Base-by-base conservation (phyloP, 2,888 invertebrate genomes). In the Bellardia pandia region DNA sequence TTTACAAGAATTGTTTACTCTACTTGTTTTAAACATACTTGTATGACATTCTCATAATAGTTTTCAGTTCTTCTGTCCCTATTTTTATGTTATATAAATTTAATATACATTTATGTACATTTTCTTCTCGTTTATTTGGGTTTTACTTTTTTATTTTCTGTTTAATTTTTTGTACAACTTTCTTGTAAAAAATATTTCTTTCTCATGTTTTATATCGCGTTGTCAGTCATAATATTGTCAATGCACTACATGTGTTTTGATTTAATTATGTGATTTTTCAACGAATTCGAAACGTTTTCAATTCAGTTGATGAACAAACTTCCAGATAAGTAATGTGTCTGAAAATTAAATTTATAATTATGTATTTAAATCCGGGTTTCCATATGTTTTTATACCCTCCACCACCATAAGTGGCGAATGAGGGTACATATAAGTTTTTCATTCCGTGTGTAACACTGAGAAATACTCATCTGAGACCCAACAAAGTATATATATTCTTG, bases 21-120 rank as follows among this genome's bases (percentile, higher is more conserved):
- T 62, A 48, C 71, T 75, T 75, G 64, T 48, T 42, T 72, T 64
- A 23, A 76, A 48, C 58, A 71, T 60, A 51, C 79, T 80, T 76
- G 48, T 80, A 58, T 58, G 76, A 80, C 56, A 85, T 69, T 85
- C 45, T 71, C 45, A 48, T 69, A 80, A 48, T 64, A 53, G 72
- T 72, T 72, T 62, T 60, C 37, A 23, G 69, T 33, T 58, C n/a
- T 37, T 45, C 13, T 78, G 6, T 8, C 13, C 45, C 4, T 23
- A 45, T n/a, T 76, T 33, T 14, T 23, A 13, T 13, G 30, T 23
- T n/a, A 51, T 14, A 64, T 23, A 3, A n/a, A n/a, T n/a, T n/a
- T n/a, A n/a, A n/a, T n/a, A n/a, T n/a, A n/a, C n/a, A n/a, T n/a
- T n/a, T 40, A 23, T 53, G 9, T 56, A 14, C 42, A 53, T 64